Evolutionary conservation across 2,797 vertebrate species (phyloP), one percentile per base, ranked within the genome.

Genomic region (Lagorchestes hirsutus): DNA sequence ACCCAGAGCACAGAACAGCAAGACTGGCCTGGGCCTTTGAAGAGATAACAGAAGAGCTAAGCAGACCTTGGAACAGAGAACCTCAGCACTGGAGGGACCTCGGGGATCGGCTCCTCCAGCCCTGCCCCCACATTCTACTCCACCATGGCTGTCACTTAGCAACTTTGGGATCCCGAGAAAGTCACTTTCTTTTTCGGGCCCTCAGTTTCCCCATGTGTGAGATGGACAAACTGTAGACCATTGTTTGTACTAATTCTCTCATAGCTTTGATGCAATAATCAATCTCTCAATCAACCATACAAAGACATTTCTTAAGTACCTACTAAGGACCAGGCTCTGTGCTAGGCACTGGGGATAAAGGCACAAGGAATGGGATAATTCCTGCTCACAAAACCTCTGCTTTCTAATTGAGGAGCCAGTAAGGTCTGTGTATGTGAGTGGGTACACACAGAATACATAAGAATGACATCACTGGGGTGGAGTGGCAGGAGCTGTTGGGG

Each of bases 121-220:
- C 74, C 40, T 22, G 11, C 40, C 5, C 6, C 0, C 2, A 22
- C 10, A 3, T 4, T 18, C 11, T 0, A 4, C 74, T 46, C 2
- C 0, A 46, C 31, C 22, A 46, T 24, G 56, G 50, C 74, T 27
- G 22, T 9, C 40, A 4, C n/a, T 87, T 27, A 46, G 10, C 24
- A 87, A 87, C 74, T 50, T 24, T 46, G 40, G 18, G 22, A 40
- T 46, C 24, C 74, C 1, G 0, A 87, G 74, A 11, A 87, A 87
- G 40, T 27, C 67, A 24, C 0, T 34, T 58, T n/a, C n/a, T 46
- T 82, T 74, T 24, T 4, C 8, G 40, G 74, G 50, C 16, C 40
- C 74, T 87, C 74, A 46, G 40, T 87, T 87, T 87, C 40, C 18
- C 18, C n/a, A 4, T 46, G 18, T 82, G 3, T 82, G 3, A 82